Conservation (phyloP, 2,888 invertebrate species). For the Hypena proboscidalis region DNA sequence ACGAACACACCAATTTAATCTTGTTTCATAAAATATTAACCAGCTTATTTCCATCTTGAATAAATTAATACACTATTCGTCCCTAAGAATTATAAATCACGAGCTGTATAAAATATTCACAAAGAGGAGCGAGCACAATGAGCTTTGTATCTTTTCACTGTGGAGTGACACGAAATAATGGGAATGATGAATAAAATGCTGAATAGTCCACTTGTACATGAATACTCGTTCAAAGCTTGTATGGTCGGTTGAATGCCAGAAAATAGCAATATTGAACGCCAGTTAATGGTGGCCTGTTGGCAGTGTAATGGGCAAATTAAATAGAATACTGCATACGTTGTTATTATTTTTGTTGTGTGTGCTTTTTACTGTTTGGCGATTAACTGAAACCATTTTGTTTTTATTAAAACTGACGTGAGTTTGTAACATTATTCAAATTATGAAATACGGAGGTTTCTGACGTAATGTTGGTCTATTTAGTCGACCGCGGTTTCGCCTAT, state of each 20-base stretch:
- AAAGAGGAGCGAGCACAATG: constrained; percentile 27
- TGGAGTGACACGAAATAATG: constrained; percentile 23
- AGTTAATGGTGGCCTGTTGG: constrained; percentile 15
- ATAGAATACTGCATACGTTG: constrained; percentile 1
- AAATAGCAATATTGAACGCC: constrained; percentile 28
- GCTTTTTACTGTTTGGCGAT: background rate
- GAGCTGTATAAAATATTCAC: constrained; percentile 22
- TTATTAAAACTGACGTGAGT: no score
- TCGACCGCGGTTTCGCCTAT: no score
- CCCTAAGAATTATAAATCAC: constrained; percentile 11
- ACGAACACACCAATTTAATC: no score
- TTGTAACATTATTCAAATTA: no score
- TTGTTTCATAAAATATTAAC: background rate
- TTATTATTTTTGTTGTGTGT: background rate
- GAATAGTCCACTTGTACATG: constrained; percentile 28
- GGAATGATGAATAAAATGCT: constrained; percentile 24
- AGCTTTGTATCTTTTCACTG: constrained; percentile 29
- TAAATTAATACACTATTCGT: constrained; percentile 7
- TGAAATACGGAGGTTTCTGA: no score
- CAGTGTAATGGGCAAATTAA: constrained; percentile 10
- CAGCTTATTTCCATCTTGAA: background rate
- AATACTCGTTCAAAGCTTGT: constrained; percentile 27
- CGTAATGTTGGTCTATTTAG: no score
- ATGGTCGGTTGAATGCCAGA: constrained; percentile 26
- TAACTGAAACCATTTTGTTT: background rate